Percentiles rank a stretch among this genome's conserved stretches.
Evolutionary conservation across 2,113 vertebrate genomes (phyloP).

Genomic region (Arizona elegans): DNA sequence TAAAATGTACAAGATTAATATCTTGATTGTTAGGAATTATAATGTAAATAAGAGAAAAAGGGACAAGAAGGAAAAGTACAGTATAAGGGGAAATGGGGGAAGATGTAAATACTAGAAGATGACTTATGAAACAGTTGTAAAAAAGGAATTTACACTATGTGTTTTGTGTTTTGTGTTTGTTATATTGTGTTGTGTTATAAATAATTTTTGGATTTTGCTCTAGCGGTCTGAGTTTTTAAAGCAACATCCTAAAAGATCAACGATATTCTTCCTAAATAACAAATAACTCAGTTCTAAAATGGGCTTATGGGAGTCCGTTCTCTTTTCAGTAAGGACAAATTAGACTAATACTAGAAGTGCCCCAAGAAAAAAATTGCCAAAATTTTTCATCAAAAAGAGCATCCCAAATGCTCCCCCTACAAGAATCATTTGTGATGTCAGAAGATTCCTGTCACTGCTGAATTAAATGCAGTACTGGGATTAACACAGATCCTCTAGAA

Average conservation of each 20-base stretch:
- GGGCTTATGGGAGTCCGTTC: background rate
- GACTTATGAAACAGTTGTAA: no score
- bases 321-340: background rate
- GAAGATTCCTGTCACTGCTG: background rate
- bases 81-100: no score
- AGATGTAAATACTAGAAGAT: no score
- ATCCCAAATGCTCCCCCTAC: background rate
- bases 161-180: no score
- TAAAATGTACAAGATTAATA: no score
- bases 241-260: background rate
- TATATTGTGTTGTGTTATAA: no score
- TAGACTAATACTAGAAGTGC: background rate
- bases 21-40: no score
- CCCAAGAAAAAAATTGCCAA: background rate
- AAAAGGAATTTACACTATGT: no score
- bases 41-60: no score
- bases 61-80: no score
- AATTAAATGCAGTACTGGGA: background rate
- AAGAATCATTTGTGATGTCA: background rate
- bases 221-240: slow-evolving; percentile 8
- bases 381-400: background rate
- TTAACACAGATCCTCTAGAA: background rate
- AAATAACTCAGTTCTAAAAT: background rate
- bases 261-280: background rate
- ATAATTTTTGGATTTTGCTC: background rate